These are phyloP conservation scores for Harpagifer antarcticus DNA, from an alignment of 2,797 vertebrate genomes.

Conservation along the genomic window DNA sequence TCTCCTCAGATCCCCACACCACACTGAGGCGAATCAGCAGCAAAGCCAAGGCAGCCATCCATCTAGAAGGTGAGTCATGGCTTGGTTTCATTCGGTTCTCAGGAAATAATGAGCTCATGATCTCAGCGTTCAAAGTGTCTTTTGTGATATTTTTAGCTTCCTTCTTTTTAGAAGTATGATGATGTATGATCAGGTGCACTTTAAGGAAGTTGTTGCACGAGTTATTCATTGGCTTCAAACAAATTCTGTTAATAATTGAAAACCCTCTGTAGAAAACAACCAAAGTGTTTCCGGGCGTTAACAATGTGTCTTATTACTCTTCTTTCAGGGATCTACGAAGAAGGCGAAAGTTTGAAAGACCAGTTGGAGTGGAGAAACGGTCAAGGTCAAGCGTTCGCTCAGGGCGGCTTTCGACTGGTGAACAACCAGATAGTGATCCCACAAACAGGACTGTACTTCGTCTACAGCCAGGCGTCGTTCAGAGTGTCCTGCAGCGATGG, in stretches of 20 bases:
- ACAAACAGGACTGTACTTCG: conserved; percentile 78
- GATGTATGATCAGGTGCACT: neutral
- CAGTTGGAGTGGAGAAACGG: conserved; percentile 68
- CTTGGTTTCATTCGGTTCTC: conserved; percentile 18
- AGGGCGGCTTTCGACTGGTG: conserved; percentile 72
- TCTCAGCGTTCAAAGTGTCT: neutral
- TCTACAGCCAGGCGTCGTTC: conserved; percentile 87
- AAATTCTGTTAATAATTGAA: conserved; percentile 6
- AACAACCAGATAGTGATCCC: conserved; percentile 78
- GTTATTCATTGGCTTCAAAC: conserved; percentile 19
- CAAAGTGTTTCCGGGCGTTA: neutral
- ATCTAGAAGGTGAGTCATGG: conserved; percentile 81
- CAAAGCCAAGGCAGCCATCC: conserved; percentile 82
- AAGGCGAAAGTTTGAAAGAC: rapidly evolving
- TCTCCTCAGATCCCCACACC: conserved; percentile 66
- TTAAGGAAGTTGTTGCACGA: conserved; percentile 23
- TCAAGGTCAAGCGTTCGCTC: conserved; percentile 76
- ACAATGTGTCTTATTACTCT: neutral
- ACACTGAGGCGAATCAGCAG: conserved; percentile 65
- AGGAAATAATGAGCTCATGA: conserved; percentile 33
- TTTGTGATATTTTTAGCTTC: neutral
- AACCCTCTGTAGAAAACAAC: neutral
- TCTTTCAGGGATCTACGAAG: conserved; percentile 54
- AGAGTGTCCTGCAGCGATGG: conserved; percentile 58
- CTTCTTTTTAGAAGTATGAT: neutral